These are phyloP conservation scores for Glaucomys volans DNA, from an alignment of 2,113 vertebrate genomes.

Conservation along the genomic window DNA sequence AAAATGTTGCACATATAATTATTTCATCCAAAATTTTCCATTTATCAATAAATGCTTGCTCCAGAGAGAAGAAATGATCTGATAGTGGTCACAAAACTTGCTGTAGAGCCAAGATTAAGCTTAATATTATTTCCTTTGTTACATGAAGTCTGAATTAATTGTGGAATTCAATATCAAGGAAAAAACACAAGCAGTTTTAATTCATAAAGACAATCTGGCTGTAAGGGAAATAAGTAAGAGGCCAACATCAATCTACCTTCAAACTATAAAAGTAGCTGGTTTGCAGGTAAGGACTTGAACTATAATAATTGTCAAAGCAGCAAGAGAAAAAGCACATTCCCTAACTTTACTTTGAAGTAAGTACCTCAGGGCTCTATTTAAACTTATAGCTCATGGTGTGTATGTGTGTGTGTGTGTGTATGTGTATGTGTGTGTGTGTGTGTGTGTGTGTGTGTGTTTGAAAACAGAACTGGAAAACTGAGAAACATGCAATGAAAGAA, in stretches of 20 bases:
- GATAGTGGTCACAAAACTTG: neutral
- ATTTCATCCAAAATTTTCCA: neutral
- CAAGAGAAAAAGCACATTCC: constrained; percentile 6
- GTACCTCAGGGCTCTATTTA: neutral
- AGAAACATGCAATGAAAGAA: neutral
- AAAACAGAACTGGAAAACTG: neutral
- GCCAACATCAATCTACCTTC: neutral
- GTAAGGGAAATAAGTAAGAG: neutral
- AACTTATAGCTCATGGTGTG: neutral
- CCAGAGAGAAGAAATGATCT: neutral
- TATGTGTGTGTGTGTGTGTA: neutral
- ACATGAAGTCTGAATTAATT: neutral
- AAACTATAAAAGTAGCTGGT: neutral
- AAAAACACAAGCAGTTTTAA: neutral
- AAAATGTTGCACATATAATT: neutral
- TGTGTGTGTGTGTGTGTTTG: neutral
- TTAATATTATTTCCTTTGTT: neutral
- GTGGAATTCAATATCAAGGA: neutral
- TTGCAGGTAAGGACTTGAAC: neutral
- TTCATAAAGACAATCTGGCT: constrained; percentile 30
- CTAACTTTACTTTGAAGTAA: neutral
- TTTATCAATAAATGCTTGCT: neutral
- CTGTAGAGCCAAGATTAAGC: neutral
- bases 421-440: neutral
- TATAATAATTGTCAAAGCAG: neutral